These are phyloP conservation scores for Aphyosemion australe DNA, from an alignment of 2,113 vertebrate genomes.

Conservation along the genomic window DNA sequence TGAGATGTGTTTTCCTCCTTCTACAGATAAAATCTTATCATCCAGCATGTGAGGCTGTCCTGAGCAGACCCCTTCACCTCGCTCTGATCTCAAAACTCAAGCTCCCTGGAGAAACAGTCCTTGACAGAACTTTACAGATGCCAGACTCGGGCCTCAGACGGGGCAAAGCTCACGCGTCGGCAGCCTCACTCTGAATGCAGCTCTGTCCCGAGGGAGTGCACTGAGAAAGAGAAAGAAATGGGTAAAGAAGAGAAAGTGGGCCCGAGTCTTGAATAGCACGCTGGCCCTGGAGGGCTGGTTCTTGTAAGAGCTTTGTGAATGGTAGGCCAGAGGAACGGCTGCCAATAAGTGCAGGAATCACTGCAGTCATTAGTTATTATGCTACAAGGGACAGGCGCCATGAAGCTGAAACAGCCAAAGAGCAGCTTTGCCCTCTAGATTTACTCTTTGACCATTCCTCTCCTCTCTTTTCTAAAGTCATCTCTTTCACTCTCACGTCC, in stretches of 20 bases:
- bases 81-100: constrained; percentile 22
- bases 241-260: constrained; percentile 45
- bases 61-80: constrained; percentile 51
- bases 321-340: constrained; percentile 39
- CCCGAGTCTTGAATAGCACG: constrained; percentile 39
- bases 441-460: background rate
- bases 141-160: constrained; percentile 34
- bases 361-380: constrained; percentile 22
- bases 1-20: constrained; percentile 8
- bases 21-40: constrained; percentile 47
- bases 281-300: constrained; percentile 37
- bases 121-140: constrained; percentile 43
- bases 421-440: too few species aligned
- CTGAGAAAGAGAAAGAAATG: constrained; percentile 32
- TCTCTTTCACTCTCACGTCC: background rate
- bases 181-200: constrained; percentile 29
- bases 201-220: constrained; percentile 18
- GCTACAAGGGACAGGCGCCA: constrained; percentile 3
- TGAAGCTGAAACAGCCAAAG: constrained; percentile 41
- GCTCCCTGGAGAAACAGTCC: constrained; percentile 29
- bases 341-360: constrained; percentile 46
- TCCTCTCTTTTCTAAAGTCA: background rate
- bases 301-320: constrained; percentile 56
- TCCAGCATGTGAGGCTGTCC: constrained; percentile 14
- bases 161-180: constrained; percentile 24